phyloP scores from a whole-genome alignment of 2,888 invertebrate species.

The Vanessa cardui region DNA sequence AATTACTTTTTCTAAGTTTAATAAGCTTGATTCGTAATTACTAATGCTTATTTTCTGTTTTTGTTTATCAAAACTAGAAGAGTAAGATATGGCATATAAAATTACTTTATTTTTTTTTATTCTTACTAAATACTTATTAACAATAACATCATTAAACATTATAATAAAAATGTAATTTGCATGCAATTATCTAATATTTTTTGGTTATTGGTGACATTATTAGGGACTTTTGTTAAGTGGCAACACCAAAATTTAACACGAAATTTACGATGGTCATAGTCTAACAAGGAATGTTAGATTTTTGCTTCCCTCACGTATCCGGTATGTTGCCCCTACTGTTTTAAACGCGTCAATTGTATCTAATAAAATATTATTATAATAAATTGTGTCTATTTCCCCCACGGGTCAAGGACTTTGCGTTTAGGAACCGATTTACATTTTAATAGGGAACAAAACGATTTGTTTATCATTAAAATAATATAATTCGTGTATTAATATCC shows the following conservation, averaged over 20 bases:
- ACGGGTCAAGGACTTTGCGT: conserved; percentile 28
- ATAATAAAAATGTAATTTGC: no score
- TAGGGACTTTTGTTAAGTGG: neutral
- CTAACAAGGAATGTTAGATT: conserved; percentile 18
- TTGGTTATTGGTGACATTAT: no score
- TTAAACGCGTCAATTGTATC: conserved; percentile 41
- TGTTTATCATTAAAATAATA: neutral
- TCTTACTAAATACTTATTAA: no score
- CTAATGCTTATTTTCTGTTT: no score
- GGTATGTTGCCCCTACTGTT: conserved; percentile 34
- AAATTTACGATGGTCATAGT: neutral
- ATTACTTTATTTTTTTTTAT: no score
- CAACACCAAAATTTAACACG: neutral
- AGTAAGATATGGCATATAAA: no score
- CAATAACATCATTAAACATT: no score
- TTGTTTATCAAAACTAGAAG: no score
- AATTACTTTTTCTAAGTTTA: no score
- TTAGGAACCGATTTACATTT: conserved; percentile 10
- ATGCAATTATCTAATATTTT: no score
- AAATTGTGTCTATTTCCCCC: conserved; percentile 37
- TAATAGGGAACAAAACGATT: conserved; percentile 3
- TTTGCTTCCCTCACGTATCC: conserved; percentile 35
- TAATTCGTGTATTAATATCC: neutral
- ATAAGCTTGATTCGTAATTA: no score
- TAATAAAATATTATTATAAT: conserved; percentile 46